Evolutionary conservation across 2,113 vertebrate genomes (phyloP).

Genomic region (Danio rerio): DNA sequence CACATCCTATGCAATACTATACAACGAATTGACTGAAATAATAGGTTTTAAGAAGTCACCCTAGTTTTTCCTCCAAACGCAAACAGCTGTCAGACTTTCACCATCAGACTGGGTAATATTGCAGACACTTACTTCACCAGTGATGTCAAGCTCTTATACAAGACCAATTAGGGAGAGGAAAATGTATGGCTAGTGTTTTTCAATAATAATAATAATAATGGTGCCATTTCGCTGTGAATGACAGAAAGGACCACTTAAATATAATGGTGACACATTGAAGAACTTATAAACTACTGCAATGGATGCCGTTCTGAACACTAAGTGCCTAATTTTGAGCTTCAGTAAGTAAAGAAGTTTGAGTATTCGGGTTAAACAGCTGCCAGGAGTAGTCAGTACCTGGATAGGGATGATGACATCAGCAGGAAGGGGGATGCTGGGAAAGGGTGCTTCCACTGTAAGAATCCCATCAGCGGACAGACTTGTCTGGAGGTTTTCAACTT

Average conservation of each 20-base stretch:
- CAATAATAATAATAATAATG: not conserved
- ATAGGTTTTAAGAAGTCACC: not conserved
- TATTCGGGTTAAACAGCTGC: not conserved
- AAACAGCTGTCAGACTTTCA: conserved; percentile 7
- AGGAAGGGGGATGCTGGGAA: conserved; percentile 57
- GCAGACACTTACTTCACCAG: not conserved
- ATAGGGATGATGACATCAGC: conserved; percentile 67
- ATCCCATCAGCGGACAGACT: conserved; percentile 72
- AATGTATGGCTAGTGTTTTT: not conserved
- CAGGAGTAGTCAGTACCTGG: conserved; percentile 61
- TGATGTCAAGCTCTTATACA: not conserved
- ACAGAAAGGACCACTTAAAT: conserved; percentile 1
- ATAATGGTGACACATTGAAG: not conserved
- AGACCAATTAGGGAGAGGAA: not conserved
- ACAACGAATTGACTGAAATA: conserved; percentile 8
- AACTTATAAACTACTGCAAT: not conserved
- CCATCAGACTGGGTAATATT: not conserved
- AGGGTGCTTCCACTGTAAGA: conserved; percentile 72
- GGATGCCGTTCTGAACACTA: not conserved
- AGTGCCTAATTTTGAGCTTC: conserved; percentile 6
- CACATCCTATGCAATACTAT: not conserved
- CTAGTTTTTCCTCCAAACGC: not conserved
- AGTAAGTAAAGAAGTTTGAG: not conserved
- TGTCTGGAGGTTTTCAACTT: conserved; percentile 63
- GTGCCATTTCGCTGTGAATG: not conserved